Conservation (phyloP, 1,140 invertebrate species). For the Belonocnema kinseyi region DNA sequence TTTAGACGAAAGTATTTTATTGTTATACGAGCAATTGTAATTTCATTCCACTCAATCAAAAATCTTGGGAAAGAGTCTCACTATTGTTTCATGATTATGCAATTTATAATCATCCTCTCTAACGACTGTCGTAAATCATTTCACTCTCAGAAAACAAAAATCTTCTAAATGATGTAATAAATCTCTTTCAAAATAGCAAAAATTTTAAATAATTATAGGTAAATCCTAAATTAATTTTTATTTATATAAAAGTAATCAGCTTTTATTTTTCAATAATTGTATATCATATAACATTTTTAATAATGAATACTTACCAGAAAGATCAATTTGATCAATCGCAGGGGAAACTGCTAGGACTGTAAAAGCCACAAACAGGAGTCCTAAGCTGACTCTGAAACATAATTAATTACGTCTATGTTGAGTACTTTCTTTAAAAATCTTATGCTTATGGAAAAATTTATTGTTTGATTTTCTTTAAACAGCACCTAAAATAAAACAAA, state of each 20-base stretch:
- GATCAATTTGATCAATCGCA: conserved; percentile 58
- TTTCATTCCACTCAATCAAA: not conserved
- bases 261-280: not conserved
- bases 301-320: conserved; percentile 62
- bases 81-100: conserved; percentile 17
- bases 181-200: too few species aligned
- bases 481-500: too few species aligned
- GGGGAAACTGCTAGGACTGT: conserved; percentile 59
- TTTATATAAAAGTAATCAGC: not conserved
- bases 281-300: not conserved
- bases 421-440: conserved; percentile 24
- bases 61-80: conserved; percentile 8
- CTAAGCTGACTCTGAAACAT: conserved; percentile 66
- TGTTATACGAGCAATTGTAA: conserved; percentile 21
- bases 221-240: not conserved
- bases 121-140: not conserved
- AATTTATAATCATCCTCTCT: conserved; percentile 8
- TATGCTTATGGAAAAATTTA: too few species aligned
- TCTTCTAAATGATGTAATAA: too few species aligned
- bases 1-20: not conserved
- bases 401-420: conserved; percentile 43
- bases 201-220: too few species aligned
- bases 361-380: conserved; percentile 61
- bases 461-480: too few species aligned
- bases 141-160: not conserved